phyloP scores from a whole-genome alignment of 2,113 vertebrate species.

The Steatornis caripensis region DNA sequence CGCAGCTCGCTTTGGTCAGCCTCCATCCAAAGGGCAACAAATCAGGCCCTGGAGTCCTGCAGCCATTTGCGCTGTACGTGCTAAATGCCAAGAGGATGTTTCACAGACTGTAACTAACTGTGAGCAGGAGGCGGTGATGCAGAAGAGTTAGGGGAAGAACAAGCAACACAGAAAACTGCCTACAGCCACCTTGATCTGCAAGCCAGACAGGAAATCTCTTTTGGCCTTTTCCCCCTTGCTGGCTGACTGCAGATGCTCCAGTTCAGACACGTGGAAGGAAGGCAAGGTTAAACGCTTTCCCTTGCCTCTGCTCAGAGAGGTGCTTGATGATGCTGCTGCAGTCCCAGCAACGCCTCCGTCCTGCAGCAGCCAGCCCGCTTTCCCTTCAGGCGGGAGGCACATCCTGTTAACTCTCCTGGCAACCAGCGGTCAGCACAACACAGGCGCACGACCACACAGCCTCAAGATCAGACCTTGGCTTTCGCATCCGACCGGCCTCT shows the following conservation, averaged over 20 bases:
- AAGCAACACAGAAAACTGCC: background rate
- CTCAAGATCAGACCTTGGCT: background rate
- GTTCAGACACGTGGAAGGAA: background rate
- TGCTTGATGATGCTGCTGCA: background rate
- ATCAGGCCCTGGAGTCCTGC: background rate
- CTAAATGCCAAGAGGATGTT: background rate
- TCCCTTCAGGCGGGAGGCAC: background rate
- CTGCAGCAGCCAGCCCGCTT: background rate
- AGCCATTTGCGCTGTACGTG: background rate
- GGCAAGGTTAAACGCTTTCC: background rate
- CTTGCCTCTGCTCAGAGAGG: background rate
- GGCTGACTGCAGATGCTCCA: background rate
- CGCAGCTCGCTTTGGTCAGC: background rate
- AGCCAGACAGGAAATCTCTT: background rate
- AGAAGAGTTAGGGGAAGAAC: background rate
- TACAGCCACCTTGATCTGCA: background rate
- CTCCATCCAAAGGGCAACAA: background rate
- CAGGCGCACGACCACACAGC: accelerated
- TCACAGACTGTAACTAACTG: background rate
- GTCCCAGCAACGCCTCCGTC: background rate
- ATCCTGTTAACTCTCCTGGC: background rate
- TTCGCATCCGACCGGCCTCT: accelerated
- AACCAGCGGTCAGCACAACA: background rate
- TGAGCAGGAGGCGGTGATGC: background rate
- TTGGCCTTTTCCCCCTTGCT: background rate